phyloP scores from a whole-genome alignment of 2,113 vertebrate genomes.

The Apistogramma diplotaenia region DNA sequence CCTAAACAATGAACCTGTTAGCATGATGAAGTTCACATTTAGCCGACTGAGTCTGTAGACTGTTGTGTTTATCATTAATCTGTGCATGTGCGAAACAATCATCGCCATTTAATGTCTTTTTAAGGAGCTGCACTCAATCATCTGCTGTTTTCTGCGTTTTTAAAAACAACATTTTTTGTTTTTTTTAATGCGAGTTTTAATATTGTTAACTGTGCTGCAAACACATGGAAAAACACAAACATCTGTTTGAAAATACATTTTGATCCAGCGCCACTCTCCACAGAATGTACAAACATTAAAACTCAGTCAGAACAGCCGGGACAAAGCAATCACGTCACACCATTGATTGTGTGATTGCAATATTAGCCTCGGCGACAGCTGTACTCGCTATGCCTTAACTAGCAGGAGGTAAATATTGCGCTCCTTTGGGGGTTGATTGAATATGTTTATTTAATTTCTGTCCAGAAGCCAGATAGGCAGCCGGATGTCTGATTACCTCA shows the following conservation, averaged over 20 bases:
- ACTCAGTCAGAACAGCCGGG: neutral
- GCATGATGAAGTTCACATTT: neutral
- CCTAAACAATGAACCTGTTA: no score
- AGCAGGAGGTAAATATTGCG: conserved; percentile 49
- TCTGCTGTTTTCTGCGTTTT: neutral
- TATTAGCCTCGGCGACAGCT: conserved; percentile 45
- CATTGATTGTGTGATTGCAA: conserved; percentile 52
- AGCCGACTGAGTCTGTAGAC: neutral
- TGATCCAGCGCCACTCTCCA: neutral
- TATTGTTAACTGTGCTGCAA: neutral
- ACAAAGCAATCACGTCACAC: conserved; percentile 30
- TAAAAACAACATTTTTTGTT: neutral
- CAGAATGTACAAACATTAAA: conserved; percentile 7
- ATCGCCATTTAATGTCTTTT: neutral
- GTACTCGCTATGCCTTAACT: conserved; percentile 33
- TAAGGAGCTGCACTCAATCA: neutral
- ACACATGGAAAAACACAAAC: neutral
- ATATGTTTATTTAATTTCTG: conserved; percentile 46
- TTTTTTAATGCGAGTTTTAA: neutral
- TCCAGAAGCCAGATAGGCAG: conserved; percentile 19
- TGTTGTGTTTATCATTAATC: neutral
- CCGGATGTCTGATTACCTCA: conserved; percentile 39
- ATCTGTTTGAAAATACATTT: neutral
- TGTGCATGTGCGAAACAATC: neutral
- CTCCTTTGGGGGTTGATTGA: conserved; percentile 64